A percentile compares a stretch with the other conserved stretches of the same genome.
Conservation (phyloP, 2,113 vertebrate species). For the Psilopsiagon aurifrons region DNA sequence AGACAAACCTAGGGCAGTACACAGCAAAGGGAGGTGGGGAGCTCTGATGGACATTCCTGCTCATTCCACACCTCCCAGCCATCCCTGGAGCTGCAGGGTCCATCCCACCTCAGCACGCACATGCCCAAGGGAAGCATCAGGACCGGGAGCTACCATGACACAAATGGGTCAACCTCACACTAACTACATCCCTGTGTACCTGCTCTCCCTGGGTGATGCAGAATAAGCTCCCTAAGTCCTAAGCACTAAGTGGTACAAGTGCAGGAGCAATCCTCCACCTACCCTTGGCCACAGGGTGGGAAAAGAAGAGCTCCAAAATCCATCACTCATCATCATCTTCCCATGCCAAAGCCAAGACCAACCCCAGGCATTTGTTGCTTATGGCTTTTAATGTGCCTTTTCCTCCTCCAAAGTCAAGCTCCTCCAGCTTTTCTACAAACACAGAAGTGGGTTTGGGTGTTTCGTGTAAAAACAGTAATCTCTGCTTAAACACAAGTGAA, state of each 20-base stretch:
- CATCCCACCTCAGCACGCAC: fast-evolving
- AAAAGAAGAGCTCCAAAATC: background rate
- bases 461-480: background rate
- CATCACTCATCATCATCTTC: background rate
- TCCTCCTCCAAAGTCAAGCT: background rate
- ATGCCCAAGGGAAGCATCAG: fast-evolving
- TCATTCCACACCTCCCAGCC: background rate
- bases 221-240: background rate
- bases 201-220: background rate
- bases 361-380: background rate
- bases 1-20: background rate
- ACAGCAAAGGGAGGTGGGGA: background rate
- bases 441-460: background rate
- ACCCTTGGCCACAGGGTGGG: background rate
- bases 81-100: background rate
- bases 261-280: background rate
- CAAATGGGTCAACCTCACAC: background rate
- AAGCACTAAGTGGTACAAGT: fast-evolving
- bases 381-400: background rate
- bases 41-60: background rate
- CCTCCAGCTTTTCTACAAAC: background rate
- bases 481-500: background rate
- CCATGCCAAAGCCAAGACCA: background rate
- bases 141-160: background rate
- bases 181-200: fast-evolving